Evolutionary conservation across 2,797 vertebrate species (phyloP), one percentile per base, ranked within the genome.

Genomic region (Sylvilagus floridanus): DNA sequence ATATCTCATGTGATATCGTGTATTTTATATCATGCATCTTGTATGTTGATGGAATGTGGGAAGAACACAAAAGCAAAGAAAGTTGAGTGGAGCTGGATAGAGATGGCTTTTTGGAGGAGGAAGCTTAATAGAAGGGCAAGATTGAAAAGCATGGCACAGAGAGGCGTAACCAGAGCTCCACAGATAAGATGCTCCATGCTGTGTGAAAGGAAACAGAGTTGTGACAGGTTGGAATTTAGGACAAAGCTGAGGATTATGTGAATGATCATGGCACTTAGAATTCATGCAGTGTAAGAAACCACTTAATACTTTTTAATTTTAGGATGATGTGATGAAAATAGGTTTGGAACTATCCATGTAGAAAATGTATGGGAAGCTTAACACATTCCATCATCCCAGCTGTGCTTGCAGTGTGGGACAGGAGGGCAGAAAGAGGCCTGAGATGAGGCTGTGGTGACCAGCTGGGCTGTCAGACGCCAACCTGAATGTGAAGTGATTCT

Each of bases 71-170:
- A 54, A 71, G 32, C 57, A 32, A 72, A 16, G 35, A 14, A 63
- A 37, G 19, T 62, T n/a, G 32, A 24, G 13, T 30, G 17, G 13
- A 82, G 16, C 28, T 75, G 63, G 7, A 30, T 71, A 63, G 9
- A 52, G n/a, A 71, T 22, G 28, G 13, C 5, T 63, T 47, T n/a
- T 69, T 32, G 17, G 47, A 66, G 19, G 22, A 71, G 7, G 22
- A 57, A 21, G 30, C 72, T 65, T 90, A 35, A 37, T 42, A 11
- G 63, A 54, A 76, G 14, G 75, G 11, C 5, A 28, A 26, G n/a
- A n/a, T 3, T 8, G 24, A 52, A 9, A 47, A 22, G 12, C 3
- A 7, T 4, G 4, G 28, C 4, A 4, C 12, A 12, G 7, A 66
- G 63, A n/a, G n/a, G 14, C 24, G 7, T 63, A 37, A 84, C 30